A percentile compares a stretch with the other conserved stretches of the same genome.
Conservation (phyloP, 2,888 invertebrate species). For the Calameuta pallipes region DNA sequence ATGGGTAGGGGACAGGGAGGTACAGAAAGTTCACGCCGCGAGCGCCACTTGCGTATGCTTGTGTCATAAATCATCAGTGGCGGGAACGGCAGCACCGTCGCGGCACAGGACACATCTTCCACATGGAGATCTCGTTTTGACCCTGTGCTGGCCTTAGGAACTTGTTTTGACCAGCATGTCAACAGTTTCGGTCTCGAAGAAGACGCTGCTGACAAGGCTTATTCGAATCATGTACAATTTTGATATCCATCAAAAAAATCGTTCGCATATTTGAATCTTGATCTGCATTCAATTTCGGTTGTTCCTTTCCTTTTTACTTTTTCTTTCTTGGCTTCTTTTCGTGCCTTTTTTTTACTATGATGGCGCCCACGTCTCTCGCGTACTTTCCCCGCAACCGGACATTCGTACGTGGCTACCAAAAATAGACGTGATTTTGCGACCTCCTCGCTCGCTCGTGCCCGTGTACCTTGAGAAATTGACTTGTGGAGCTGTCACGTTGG, state of each 20-base stretch:
- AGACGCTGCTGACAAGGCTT: not conserved
- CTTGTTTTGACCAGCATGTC: not conserved
- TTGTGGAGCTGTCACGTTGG: not conserved
- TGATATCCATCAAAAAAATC: not conserved
- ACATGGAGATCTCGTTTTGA: not conserved
- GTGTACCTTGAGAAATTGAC: not conserved
- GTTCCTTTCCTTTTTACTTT: constrained; percentile 5
- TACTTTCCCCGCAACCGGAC: not conserved
- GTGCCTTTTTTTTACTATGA: constrained; percentile 10
- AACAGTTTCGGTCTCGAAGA: not conserved
- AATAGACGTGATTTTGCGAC: not conserved
- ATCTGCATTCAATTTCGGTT: not conserved
- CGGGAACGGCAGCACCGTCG: not conserved
- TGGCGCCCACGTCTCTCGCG: not conserved
- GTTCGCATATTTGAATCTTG: not conserved
- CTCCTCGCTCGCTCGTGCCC: not conserved
- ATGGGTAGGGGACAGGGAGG: constrained; percentile 19
- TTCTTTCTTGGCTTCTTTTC: not conserved
- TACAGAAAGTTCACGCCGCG: constrained; percentile 15
- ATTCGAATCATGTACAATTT: not conserved
- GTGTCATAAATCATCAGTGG: not conserved
- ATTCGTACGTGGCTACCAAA: not conserved
- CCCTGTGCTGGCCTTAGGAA: not conserved
- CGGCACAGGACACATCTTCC: not conserved
- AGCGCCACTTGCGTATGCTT: constrained; percentile 10